Conservation (phyloP, 2,797 vertebrate genomes). For the Eremophila alpestris region DNA sequence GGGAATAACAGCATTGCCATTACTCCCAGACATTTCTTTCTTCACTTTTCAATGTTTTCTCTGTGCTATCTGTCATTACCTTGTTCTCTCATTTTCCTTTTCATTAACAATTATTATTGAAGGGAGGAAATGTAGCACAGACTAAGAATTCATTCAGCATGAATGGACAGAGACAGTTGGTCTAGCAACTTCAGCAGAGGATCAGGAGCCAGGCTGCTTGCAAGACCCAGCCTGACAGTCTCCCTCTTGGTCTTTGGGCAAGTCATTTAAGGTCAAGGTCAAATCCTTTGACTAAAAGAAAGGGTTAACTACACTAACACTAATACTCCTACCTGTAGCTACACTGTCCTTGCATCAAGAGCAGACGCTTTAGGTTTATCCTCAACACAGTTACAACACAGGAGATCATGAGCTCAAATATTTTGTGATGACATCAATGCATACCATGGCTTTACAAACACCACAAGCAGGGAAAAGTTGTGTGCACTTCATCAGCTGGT, state of each 20-base stretch:
- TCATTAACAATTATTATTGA: conserved; percentile 50
- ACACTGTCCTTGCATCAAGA: background rate
- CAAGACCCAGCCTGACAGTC: background rate
- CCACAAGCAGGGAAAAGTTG: background rate
- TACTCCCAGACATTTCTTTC: conserved; percentile 64
- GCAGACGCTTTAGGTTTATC: background rate
- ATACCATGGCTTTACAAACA: background rate
- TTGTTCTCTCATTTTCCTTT: conserved; percentile 65
- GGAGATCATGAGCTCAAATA: background rate
- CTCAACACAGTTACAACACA: background rate
- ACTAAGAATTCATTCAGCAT: conserved; percentile 47
- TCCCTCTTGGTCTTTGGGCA: background rate
- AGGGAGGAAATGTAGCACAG: conserved; percentile 22
- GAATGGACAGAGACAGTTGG: background rate
- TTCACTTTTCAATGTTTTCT: conserved; percentile 64
- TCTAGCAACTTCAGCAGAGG: background rate
- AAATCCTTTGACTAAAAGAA: background rate
- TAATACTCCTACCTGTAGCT: background rate
- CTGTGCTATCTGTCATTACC: conserved; percentile 50
- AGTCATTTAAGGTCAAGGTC: conserved; percentile 27
- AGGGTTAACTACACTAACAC: background rate
- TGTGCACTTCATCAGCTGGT: background rate
- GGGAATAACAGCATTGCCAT: background rate
- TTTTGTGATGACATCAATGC: background rate
- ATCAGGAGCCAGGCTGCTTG: background rate